Evolutionary conservation across 1,140 invertebrate genomes (phyloP).

Genomic region (Vanessa tameamea): DNA sequence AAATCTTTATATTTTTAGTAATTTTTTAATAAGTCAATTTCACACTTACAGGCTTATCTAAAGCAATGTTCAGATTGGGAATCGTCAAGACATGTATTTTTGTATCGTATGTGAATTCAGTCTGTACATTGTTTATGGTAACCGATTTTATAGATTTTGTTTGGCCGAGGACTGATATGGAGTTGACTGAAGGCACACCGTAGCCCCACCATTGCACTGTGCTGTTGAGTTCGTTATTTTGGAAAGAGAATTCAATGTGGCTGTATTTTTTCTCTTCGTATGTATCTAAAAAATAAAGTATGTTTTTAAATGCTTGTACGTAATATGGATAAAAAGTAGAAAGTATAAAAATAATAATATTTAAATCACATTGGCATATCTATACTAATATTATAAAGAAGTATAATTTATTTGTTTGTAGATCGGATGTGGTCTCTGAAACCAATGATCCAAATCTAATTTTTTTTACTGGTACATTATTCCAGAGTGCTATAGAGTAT

Average conservation of each 20-base stretch:
- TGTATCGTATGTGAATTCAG: constrained; percentile 54
- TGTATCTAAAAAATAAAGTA: constrained; percentile 79
- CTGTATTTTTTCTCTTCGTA: constrained; percentile 83
- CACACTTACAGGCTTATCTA: constrained; percentile 66
- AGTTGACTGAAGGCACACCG: constrained; percentile 73
- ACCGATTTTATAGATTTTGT: constrained; percentile 51
- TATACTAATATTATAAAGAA: too few species aligned
- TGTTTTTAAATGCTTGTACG: not conserved
- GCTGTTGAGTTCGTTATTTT: constrained; percentile 76
- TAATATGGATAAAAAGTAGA: too few species aligned
- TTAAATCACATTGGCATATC: too few species aligned
- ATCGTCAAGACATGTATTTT: constrained; percentile 57
- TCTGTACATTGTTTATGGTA: constrained; percentile 53
- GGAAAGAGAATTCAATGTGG: constrained; percentile 80
- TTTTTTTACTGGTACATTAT: too few species aligned
- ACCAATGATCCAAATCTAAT: too few species aligned
- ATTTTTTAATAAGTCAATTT: constrained; percentile 58
- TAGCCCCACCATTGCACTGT: constrained; percentile 78
- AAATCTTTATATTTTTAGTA: not conserved
- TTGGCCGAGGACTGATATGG: constrained; percentile 58
- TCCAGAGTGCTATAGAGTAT: too few species aligned
- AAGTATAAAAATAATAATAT: not conserved
- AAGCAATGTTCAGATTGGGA: constrained; percentile 55
- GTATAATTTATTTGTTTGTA: too few species aligned
- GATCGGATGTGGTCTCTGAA: too few species aligned